These are phyloP conservation scores for Apamea monoglypha DNA, from an alignment of 2,888 invertebrate species.

Conservation along the genomic window DNA sequence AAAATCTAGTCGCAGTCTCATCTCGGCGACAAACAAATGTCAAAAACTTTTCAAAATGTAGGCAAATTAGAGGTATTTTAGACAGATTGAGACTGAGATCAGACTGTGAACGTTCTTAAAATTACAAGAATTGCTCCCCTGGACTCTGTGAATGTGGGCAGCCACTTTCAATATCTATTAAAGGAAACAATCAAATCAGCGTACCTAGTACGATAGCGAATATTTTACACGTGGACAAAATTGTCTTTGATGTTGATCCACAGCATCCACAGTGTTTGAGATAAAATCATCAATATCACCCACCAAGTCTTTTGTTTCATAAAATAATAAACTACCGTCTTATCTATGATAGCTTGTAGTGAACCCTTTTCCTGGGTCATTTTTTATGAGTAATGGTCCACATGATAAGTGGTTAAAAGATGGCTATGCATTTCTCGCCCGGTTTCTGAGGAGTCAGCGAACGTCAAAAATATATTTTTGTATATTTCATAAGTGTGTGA, in stretches of 20 bases:
- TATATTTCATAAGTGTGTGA: slow-evolving; percentile 52
- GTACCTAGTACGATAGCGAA: too few relatives aligned
- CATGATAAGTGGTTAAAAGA: slow-evolving; percentile 23
- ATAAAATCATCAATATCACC: not conserved
- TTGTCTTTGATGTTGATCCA: not conserved
- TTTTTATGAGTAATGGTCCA: slow-evolving; percentile 29
- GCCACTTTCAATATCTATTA: not conserved
- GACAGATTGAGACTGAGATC: too few relatives aligned
- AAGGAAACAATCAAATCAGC: not conserved
- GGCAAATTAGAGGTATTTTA: too few relatives aligned
- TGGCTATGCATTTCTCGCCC: slow-evolving; percentile 21
- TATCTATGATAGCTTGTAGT: slow-evolving; percentile 31
- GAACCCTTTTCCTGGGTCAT: slow-evolving; percentile 14
- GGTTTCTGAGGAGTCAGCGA: slow-evolving; percentile 13
- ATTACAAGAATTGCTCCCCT: too few relatives aligned
- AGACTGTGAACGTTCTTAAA: too few relatives aligned
- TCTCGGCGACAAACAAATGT: too few relatives aligned
- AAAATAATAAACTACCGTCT: slow-evolving; percentile 14
- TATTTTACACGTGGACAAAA: not conserved
- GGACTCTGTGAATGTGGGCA: not conserved
- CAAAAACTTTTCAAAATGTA: too few relatives aligned
- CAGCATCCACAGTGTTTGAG: too few relatives aligned
- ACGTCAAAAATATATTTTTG: slow-evolving; percentile 36
- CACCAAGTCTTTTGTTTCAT: not conserved
- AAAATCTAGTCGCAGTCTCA: too few relatives aligned